phyloP scores from a whole-genome alignment of 2,113 vertebrate species.

The Azemiops feae region DNA sequence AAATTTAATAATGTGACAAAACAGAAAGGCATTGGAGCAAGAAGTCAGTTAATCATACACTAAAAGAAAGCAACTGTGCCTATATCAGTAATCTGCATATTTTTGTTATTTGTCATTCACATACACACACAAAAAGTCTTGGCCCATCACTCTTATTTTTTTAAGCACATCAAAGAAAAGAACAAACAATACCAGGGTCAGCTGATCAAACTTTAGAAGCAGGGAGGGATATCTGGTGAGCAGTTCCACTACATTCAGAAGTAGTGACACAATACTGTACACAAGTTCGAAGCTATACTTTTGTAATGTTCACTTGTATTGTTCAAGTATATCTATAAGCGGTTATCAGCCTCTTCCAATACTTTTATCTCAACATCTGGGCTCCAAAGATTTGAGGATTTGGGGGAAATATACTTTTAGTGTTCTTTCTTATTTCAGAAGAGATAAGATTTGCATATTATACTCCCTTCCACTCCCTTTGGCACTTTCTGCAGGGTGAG shows the following conservation, averaged over 20 bases:
- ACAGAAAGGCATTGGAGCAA: not conserved
- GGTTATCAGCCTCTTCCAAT: not conserved
- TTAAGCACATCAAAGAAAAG: not conserved
- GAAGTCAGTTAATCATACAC: not conserved
- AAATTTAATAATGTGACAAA: not conserved
- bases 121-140: not conserved
- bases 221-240: not conserved
- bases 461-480: not conserved
- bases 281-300: not conserved
- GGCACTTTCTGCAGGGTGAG: not conserved
- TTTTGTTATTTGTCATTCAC: not conserved
- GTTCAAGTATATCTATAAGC: not conserved
- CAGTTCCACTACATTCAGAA: not conserved
- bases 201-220: not conserved
- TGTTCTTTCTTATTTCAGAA: not conserved
- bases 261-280: not conserved
- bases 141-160: not conserved
- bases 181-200: not conserved
- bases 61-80: not conserved
- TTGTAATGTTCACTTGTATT: not conserved
- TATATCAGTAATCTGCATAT: not conserved
- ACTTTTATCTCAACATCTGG: not conserved
- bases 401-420: not conserved
- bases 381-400: too few species aligned
- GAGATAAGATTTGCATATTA: not conserved